These are phyloP conservation scores for Carettochelys insculpta DNA, from an alignment of 2,113 vertebrate species.

Conservation along the genomic window DNA sequence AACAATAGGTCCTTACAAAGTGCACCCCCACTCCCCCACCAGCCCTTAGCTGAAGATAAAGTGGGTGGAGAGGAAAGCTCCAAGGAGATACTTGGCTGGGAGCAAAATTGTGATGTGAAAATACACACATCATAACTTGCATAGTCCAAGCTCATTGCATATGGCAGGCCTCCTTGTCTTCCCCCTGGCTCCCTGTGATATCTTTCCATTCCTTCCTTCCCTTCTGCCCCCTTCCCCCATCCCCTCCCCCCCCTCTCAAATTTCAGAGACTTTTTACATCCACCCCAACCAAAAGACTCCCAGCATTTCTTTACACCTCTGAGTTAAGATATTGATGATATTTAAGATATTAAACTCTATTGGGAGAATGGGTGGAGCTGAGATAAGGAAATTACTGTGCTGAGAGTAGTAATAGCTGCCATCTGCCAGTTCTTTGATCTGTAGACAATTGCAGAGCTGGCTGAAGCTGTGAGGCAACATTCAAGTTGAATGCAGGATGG, in stretches of 20 bases:
- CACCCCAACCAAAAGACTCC: background rate
- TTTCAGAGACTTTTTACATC: background rate
- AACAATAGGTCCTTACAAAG: background rate
- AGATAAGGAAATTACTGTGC: background rate
- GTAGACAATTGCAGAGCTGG: background rate
- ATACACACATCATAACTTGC: background rate
- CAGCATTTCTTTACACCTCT: background rate
- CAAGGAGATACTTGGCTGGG: background rate
- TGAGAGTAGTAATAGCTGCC: background rate
- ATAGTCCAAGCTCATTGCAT: background rate
- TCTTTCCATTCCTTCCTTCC: no score
- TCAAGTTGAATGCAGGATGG: background rate
- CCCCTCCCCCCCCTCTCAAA: no score
- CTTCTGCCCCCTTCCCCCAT: no score
- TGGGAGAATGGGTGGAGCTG: background rate
- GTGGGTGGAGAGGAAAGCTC: background rate
- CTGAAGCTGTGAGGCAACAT: background rate
- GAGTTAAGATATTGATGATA: background rate
- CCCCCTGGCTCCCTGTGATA: background rate
- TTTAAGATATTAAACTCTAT: background rate
- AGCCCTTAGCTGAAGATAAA: background rate
- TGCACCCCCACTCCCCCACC: no score
- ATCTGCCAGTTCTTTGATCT: background rate
- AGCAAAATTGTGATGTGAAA: background rate
- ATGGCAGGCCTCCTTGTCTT: background rate